Conservation (phyloP, 2,113 vertebrate genomes). For the Rhadina sibilatrix region DNA sequence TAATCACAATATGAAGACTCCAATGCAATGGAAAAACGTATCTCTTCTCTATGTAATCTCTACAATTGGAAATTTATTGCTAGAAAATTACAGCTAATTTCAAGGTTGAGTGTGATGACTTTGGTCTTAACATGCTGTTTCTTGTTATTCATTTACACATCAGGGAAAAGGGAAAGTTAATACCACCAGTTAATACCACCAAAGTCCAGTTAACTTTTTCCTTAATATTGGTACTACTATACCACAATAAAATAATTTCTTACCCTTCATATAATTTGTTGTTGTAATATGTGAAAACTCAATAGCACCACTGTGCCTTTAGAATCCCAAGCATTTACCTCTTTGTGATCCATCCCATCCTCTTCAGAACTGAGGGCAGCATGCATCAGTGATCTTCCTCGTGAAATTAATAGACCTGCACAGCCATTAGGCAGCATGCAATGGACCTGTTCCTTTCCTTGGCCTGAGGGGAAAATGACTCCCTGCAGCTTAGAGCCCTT, state of each 20-base stretch:
- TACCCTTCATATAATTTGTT: neutral
- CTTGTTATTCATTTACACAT: neutral
- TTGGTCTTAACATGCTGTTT: neutral
- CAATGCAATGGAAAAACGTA: neutral
- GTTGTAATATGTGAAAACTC: neutral
- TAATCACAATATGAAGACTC: neutral
- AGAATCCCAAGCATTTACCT: neutral
- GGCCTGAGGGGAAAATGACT: neutral
- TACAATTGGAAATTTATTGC: neutral
- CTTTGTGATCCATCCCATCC: neutral
- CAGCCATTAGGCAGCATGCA: neutral
- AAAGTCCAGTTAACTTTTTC: neutral
- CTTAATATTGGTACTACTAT: neutral
- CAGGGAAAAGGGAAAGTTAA: neutral
- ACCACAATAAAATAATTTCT: neutral
- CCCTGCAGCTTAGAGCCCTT: neutral
- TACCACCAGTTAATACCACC: accelerated
- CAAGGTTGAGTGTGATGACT: neutral
- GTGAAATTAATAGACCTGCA: neutral
- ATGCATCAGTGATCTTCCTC: neutral
- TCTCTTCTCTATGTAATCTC: neutral
- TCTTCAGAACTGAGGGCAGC: neutral
- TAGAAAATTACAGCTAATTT: neutral
- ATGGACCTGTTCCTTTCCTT: neutral
- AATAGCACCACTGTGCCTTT: neutral